A percentile compares a stretch with the other conserved stretches of the same genome.
Evolutionary conservation across 2,888 invertebrate genomes (phyloP).

Genomic region (Orgyia antiqua): DNA sequence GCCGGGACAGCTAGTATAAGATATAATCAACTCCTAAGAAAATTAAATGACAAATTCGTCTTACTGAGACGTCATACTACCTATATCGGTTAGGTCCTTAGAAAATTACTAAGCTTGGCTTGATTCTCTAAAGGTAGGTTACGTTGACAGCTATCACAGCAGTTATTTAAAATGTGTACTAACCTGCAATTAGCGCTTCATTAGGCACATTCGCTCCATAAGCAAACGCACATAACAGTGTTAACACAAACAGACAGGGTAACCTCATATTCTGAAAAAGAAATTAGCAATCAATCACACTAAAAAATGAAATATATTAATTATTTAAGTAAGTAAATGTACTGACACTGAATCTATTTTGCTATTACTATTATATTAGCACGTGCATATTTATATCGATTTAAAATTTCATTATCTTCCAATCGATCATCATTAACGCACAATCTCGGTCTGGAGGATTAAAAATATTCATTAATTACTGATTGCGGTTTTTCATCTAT

Average conservation of each 20-base stretch:
- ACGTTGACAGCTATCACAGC: no score
- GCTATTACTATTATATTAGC: neutral
- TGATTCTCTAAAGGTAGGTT: no score
- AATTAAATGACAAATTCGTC: no score
- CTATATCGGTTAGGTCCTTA: no score
- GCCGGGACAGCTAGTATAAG: no score
- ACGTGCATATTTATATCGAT: slow-evolving; percentile 3
- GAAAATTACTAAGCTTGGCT: no score
- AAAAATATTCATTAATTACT: no score
- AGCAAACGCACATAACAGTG: slow-evolving; percentile 15
- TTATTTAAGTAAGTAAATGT: neutral
- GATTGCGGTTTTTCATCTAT: no score
- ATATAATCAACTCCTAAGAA: neutral
- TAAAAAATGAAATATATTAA: neutral
- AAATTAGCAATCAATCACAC: neutral
- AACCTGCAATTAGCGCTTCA: slow-evolving; percentile 12
- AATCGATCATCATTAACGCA: slow-evolving; percentile 17
- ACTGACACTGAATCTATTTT: neutral
- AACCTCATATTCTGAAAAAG: slow-evolving; percentile 23
- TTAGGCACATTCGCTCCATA: slow-evolving; percentile 10
- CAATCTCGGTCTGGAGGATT: slow-evolving; percentile 16
- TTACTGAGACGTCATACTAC: no score
- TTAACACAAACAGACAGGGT: slow-evolving; percentile 11
- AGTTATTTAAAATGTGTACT: no score
- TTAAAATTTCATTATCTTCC: slow-evolving; percentile 5